Conservation (phyloP, 2,797 vertebrate species). For the Propithecus perrieri region DNA sequence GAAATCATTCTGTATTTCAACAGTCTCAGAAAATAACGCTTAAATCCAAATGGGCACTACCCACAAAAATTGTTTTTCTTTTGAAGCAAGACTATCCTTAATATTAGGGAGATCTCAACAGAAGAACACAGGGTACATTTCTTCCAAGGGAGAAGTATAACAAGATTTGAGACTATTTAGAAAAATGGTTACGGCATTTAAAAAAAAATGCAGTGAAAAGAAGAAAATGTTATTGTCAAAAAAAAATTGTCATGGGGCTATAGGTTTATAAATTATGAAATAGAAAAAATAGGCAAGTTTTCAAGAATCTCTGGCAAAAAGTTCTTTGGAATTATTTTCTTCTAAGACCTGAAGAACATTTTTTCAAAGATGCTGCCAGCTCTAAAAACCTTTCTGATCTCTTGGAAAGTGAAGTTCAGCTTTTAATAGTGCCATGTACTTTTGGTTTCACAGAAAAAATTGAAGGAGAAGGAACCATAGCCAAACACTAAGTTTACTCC, state of each 20-base stretch:
- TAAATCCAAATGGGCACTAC: not conserved
- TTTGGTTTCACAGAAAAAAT: constrained; percentile 29
- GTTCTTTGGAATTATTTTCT: constrained; percentile 53
- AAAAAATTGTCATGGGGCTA: not conserved
- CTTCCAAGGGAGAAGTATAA: not conserved
- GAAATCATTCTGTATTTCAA: constrained; percentile 28
- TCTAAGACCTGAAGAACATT: constrained; percentile 12
- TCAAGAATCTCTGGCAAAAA: constrained; percentile 44
- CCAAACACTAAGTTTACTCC: not conserved
- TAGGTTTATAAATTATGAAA: not conserved
- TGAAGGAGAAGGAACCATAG: not conserved
- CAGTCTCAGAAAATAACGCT: not conserved
- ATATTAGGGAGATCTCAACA: not conserved
- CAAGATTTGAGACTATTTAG: not conserved
- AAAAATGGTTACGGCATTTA: not conserved
- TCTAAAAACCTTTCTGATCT: constrained; percentile 61
- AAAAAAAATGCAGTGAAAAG: not conserved
- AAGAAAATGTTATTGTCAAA: not conserved
- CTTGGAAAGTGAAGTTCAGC: constrained; percentile 49
- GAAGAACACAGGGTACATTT: constrained; percentile 11
- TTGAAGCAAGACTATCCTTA: not conserved
- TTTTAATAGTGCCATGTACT: constrained; percentile 39
- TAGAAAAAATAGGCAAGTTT: not conserved
- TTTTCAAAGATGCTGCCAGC: constrained; percentile 22
- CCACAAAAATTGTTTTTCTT: not conserved